These are phyloP conservation scores for Oreochromis aureus DNA, from an alignment of 2,113 vertebrate genomes.

Conservation along the genomic window DNA sequence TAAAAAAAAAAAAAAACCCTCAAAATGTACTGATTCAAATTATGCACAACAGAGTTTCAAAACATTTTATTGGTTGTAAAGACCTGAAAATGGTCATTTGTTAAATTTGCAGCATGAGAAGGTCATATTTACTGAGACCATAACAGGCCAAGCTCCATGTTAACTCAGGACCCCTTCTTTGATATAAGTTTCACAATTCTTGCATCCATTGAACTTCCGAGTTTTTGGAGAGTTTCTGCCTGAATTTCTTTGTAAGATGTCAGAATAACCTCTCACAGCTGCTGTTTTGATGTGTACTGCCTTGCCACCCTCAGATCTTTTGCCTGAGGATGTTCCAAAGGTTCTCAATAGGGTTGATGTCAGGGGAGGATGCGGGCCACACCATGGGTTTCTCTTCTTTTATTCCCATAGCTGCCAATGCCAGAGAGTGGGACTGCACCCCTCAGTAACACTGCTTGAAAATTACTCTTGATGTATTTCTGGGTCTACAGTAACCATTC, in stretches of 20 bases:
- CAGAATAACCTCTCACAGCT: not conserved
- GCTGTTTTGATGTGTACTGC: not conserved
- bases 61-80: not conserved
- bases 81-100: not conserved
- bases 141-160: not conserved
- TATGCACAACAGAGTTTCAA: not conserved
- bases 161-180: not conserved
- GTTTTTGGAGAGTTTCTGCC: not conserved
- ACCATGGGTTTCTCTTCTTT: not conserved
- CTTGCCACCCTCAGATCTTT: not conserved
- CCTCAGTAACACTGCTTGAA: not conserved
- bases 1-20: fast-evolving
- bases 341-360: not conserved
- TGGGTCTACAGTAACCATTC: not conserved
- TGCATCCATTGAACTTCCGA: not conserved
- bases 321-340: not conserved
- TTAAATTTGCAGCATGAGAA: not conserved
- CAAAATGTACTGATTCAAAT: not conserved
- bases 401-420: not conserved
- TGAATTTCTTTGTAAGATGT: not conserved
- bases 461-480: not conserved
- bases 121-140: not conserved
- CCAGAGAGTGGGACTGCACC: not conserved
- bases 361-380: not conserved
- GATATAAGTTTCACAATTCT: not conserved